phyloP scores from a whole-genome alignment of 2,888 invertebrate genomes.

The Drosophila peninsularis region DNA sequence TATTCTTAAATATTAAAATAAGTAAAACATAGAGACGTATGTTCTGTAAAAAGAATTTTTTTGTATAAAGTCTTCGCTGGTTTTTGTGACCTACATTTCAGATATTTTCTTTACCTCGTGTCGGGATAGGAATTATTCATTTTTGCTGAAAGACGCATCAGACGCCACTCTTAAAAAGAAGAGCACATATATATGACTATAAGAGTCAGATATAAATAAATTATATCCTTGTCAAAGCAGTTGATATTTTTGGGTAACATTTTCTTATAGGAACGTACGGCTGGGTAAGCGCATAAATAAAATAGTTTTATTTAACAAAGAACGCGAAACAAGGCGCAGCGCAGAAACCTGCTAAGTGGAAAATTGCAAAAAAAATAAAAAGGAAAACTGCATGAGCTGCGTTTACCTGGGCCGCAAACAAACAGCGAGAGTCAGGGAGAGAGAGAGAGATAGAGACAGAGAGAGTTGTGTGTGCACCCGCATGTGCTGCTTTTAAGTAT shows the following conservation, averaged over 20 bases:
- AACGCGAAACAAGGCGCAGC: slow-evolving; percentile 8
- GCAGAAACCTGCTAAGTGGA: slow-evolving; percentile 68
- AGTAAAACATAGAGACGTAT: neutral
- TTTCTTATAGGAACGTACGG: slow-evolving; percentile 2
- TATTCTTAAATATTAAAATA: neutral
- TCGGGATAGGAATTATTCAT: slow-evolving; percentile 1
- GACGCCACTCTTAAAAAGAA: slow-evolving; percentile 4
- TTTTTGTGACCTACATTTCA: slow-evolving; percentile 5
- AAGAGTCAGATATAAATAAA: slow-evolving; percentile 31
- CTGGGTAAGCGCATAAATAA: slow-evolving; percentile 60
- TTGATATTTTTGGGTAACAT: neutral
- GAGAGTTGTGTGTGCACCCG: slow-evolving; percentile 3
- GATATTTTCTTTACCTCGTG: neutral
- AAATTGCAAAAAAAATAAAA: slow-evolving; percentile 69
- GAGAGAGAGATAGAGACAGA: neutral
- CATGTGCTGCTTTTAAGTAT: slow-evolving; percentile 60
- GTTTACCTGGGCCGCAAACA: slow-evolving; percentile 45
- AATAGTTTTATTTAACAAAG: slow-evolving; percentile 44
- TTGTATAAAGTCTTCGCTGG: neutral
- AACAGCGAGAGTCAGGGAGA: neutral
- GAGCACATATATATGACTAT: neutral
- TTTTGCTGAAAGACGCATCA: neutral
- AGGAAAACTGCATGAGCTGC: slow-evolving; percentile 57
- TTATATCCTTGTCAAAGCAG: slow-evolving; percentile 33
- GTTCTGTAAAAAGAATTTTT: neutral